Evolutionary conservation across 2,113 vertebrate genomes (phyloP), one percentile per base, ranked within the genome.

Genomic region (Condylura cristata): DNA sequence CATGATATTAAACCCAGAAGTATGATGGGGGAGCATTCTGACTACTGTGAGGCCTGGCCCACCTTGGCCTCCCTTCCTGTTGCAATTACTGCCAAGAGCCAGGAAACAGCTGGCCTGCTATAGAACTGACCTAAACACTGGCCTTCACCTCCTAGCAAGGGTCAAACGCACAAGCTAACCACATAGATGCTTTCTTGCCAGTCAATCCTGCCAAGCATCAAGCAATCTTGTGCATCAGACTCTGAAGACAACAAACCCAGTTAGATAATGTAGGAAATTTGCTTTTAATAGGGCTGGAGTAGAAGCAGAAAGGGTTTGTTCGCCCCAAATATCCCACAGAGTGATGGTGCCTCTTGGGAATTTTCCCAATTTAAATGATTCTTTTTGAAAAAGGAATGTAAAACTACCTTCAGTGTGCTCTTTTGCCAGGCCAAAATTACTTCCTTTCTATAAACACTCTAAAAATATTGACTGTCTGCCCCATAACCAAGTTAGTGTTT

Each of bases 371-470:
- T 93, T 92, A 72, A 95, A 90, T 63, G 85, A 94, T 91, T 95
- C 80, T 88, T 95, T 96, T 91, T 91, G 74, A 97, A 97, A 96
- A 22, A 93, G 89, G 91, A 96, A 96, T 94, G 92, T 96, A 96
- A 96, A 96, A 96, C 96, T 97, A 96, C 95, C 95, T 96, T 97
- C 95, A 95, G 95, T 85, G 94, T 90, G 93, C 95, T 96, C 87
- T 72, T 97, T 90, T 95, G 95, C 97, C 96, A 96, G 97, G 97
- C 94, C 96, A 97, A 96, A 97, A 97, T 97, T 93, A 96, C 97
- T 97, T 97, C 97, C 96, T 97, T 97, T 97, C 96, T 93, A 96
- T 97, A 97, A 97, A 97, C 97, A 96, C 97, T 96, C 96, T 97
- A 97, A 97, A 97, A 97, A 97, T 97, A 97, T 97, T 96, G 96